These are phyloP conservation scores for Aquatica leii DNA, from an alignment of 2,888 invertebrate species.

Conservation along the genomic window DNA sequence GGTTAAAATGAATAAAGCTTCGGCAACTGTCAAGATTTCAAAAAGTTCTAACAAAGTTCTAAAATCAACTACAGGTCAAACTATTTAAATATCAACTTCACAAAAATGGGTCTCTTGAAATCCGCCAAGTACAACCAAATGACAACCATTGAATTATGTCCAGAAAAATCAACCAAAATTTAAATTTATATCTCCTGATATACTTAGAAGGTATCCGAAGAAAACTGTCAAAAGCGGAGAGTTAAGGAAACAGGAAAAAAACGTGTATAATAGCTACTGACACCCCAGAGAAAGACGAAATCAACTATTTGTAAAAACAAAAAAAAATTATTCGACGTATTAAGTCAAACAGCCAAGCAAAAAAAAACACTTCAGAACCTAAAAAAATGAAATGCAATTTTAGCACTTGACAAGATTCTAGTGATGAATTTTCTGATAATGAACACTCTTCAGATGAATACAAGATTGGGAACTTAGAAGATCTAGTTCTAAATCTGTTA, in stretches of 20 bases:
- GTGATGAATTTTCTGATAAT: too few species aligned
- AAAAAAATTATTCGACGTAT: too few species aligned
- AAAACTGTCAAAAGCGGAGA: not conserved
- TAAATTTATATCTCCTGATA: slow-evolving; percentile 1
- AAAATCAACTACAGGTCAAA: not conserved
- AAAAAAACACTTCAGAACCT: too few species aligned
- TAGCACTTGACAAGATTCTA: too few species aligned
- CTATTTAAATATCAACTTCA: not conserved
- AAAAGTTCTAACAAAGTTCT: not conserved
- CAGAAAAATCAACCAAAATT: slow-evolving; percentile 1
- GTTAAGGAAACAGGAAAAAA: too few species aligned
- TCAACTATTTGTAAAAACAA: too few species aligned
- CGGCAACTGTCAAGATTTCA: not conserved
- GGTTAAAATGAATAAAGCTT: not conserved
- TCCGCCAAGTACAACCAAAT: not conserved
- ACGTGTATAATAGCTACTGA: too few species aligned
- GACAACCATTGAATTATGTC: not conserved
- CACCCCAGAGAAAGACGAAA: too few species aligned
- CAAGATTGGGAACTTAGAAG: not conserved
- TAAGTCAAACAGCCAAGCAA: too few species aligned
- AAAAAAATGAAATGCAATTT: too few species aligned
- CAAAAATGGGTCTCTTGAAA: not conserved
- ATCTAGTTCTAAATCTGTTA: not conserved
- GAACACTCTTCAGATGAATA: not conserved
- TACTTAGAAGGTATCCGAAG: not conserved